Evolutionary conservation across 2,113 vertebrate genomes (phyloP).

Genomic region (Notarius quadriscutis): DNA sequence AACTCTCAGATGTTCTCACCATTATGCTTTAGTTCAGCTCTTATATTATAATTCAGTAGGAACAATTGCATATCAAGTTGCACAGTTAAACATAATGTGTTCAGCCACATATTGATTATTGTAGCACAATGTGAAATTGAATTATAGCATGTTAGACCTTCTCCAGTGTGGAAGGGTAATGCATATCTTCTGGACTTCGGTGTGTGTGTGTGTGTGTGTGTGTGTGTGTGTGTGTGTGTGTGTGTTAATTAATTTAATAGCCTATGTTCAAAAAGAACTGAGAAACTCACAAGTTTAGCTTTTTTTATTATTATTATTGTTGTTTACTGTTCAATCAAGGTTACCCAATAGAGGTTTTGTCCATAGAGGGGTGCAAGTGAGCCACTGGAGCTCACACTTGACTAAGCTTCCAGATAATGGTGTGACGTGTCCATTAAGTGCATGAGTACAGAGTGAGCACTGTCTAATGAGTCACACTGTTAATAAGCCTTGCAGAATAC

Average conservation of each 20-base stretch:
- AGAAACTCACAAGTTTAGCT: neutral
- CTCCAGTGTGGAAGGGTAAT: neutral
- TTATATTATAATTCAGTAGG: conserved; percentile 17
- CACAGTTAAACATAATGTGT: conserved; percentile 23
- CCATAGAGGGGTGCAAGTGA: conserved; percentile 14
- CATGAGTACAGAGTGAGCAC: neutral
- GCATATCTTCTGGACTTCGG: neutral
- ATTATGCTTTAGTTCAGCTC: conserved; percentile 19
- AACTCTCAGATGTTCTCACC: neutral
- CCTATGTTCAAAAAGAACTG: neutral
- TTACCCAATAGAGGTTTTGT: neutral
- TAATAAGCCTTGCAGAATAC: neutral
- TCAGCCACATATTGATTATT: conserved; percentile 26
- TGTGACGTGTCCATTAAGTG: neutral
- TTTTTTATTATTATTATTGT: neutral
- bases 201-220: neutral
- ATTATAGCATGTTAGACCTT: conserved; percentile 21
- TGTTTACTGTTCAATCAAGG: neutral
- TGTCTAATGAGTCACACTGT: neutral
- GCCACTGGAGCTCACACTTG: neutral
- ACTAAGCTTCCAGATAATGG: neutral
- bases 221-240: conserved; percentile 4
- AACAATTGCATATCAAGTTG: conserved; percentile 8
- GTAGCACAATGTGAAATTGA: conserved; percentile 27
- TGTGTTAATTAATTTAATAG: neutral